These are phyloP conservation scores for Simalia tracyae DNA, from an alignment of 2,797 vertebrate species.

Conservation along the genomic window DNA sequence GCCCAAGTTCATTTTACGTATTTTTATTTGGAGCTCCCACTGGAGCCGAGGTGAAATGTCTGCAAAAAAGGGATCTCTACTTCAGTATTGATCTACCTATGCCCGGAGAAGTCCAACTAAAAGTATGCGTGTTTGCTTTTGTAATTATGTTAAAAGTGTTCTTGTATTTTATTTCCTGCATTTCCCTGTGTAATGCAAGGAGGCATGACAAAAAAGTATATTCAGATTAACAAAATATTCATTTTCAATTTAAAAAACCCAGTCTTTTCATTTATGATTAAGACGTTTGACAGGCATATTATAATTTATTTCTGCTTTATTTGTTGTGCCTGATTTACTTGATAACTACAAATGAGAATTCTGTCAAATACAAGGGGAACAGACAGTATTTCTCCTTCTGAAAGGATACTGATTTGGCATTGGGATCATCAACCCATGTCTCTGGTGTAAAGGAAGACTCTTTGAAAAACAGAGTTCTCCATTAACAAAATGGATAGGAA, in stretches of 20 bases:
- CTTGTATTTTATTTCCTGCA: not conserved
- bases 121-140: not conserved
- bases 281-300: not conserved
- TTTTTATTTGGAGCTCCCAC: not conserved
- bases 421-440: not conserved
- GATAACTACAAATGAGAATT: not conserved
- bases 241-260: not conserved
- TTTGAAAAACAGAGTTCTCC: not conserved
- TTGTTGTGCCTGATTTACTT: conserved; percentile 8
- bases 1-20: not conserved
- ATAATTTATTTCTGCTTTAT: conserved; percentile 1
- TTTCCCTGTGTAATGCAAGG: not conserved
- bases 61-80: not conserved
- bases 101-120: not conserved
- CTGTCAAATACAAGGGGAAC: conserved; percentile 1
- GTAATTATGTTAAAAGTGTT: not conserved
- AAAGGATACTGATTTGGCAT: not conserved
- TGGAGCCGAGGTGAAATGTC: not conserved
- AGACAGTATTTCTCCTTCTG: not conserved
- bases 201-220: conserved; percentile 38
- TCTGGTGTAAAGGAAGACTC: not conserved
- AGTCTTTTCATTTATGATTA: not conserved
- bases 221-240: conserved; percentile 15
- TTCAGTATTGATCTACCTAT: not conserved
- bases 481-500: not conserved